These are phyloP conservation scores for Drosophila lacicola DNA, from an alignment of 2,888 invertebrate species.

Conservation along the genomic window DNA sequence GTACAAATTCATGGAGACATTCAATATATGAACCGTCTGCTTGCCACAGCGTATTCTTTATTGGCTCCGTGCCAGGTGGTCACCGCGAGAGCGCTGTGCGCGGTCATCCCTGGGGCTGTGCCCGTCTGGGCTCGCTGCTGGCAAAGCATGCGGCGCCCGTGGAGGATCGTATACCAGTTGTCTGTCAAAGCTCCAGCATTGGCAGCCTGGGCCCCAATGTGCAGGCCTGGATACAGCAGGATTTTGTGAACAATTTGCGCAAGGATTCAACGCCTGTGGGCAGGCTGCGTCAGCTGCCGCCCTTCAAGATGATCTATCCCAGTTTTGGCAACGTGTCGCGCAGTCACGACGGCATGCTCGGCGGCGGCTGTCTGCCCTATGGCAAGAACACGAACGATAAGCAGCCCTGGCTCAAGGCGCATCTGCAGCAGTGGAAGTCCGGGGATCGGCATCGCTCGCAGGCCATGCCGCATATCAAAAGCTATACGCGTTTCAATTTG, in stretches of 20 bases:
- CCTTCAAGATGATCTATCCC: constrained; percentile 90
- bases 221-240: constrained; percentile 91
- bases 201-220: constrained; percentile 92
- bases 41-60: constrained; percentile 90
- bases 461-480: constrained; percentile 98
- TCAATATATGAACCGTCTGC: background rate
- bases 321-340: constrained; percentile 92
- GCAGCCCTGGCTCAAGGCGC: constrained; percentile 92
- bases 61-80: constrained; percentile 94
- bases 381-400: constrained; percentile 90
- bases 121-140: constrained; percentile 88
- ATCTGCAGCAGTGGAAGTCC: constrained; percentile 94
- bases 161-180: constrained; percentile 88
- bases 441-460: constrained; percentile 88
- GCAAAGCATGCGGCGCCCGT: constrained; percentile 88
- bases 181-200: constrained; percentile 96
- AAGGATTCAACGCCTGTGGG: constrained; percentile 86
- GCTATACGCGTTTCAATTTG: constrained; percentile 92
- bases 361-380: constrained; percentile 96
- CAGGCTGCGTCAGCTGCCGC: constrained; percentile 86
- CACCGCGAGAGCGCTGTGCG: constrained; percentile 87
- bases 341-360: constrained; percentile 93
- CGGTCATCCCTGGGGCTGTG: constrained; percentile 88
- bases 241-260: constrained; percentile 89
- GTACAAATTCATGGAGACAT: constrained; percentile 53